Base-by-base conservation (phyloP, 2,888 invertebrate genomes). In the Drosophila mercatorum region DNA sequence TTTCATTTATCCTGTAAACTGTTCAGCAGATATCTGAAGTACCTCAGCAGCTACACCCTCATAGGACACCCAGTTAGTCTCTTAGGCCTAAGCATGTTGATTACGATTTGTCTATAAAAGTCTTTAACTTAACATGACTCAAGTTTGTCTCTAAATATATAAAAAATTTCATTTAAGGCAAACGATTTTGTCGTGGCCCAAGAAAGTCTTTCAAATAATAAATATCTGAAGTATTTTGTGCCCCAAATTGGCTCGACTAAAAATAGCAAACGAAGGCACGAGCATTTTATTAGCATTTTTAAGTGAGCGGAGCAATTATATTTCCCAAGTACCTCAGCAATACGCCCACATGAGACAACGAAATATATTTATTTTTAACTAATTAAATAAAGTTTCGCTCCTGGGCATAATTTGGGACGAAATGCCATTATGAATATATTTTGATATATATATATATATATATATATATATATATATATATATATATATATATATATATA, bases 321-420 rank as follows among this genome's bases (percentile, higher is more conserved):
- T 51, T 12, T 12, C 17, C 11, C 3, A 6, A 22, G 36, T 51
- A 36, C 51, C 34, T 36, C 5, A 3, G 31, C 6, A 1, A 6
- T 17, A 17, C 17, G 51, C 12, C 22, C 36, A 51, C 34, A 12
- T 34, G 11, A 7, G 51, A 34, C 34, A 5, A 3, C 7, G 49
- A 31, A 51, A 51, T 51, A 51, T 51, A 17, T 34, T 51, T 51
- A 34, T 51, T 51, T 51, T 51, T 11, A 17, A 51, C 49, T 51
- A 51, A 51, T 51, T 51, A 34, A 51, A 51, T 34, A 17, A 51
- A 51, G 12, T 51, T 11, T 22, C 22, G 36, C 51, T 22, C 49
- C 34, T 34, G 49, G 49, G 49, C 49, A 31, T 49, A 49, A 31
- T 49, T 49, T 49, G 31, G 31, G n/a, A n/a, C n/a, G 34, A 31